Evolutionary conservation across 1,140 invertebrate genomes (phyloP).

Genomic region (Habropoda laboriosa): DNA sequence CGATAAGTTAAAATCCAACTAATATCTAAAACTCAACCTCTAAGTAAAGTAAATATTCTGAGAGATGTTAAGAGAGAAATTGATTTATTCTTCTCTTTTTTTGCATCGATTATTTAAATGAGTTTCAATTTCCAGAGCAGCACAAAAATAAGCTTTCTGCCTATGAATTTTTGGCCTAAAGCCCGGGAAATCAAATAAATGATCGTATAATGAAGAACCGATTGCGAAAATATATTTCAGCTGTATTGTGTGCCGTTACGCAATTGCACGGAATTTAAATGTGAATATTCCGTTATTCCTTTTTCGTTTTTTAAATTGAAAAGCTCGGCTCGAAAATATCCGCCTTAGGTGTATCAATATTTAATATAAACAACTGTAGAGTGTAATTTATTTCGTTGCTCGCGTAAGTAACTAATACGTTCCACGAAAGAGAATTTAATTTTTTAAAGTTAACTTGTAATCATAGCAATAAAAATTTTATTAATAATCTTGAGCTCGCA

Average conservation of each 20-base stretch:
- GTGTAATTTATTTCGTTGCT: neutral
- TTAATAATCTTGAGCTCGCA: too few relatives aligned
- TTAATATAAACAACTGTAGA: neutral
- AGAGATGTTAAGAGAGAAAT: too few relatives aligned
- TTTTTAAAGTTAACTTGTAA: too few relatives aligned
- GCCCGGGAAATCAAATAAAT: neutral
- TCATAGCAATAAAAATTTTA: neutral
- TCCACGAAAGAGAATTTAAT: too few relatives aligned
- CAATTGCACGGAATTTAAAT: slow-evolving; percentile 6
- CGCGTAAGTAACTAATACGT: too few relatives aligned
- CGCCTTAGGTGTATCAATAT: neutral
- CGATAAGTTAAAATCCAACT: too few relatives aligned
- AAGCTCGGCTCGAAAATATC: neutral
- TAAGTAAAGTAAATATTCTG: too few relatives aligned
- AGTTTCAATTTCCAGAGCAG: neutral
- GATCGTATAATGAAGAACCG: neutral
- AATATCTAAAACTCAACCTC: too few relatives aligned
- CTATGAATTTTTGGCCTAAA: neutral
- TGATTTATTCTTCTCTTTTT: too few relatives aligned
- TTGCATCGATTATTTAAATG: neutral
- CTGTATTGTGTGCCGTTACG: neutral
- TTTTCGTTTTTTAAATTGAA: slow-evolving; percentile 3
- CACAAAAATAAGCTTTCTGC: neutral
- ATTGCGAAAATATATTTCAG: neutral
- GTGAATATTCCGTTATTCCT: slow-evolving; percentile 7